Evolutionary conservation across 2,888 invertebrate genomes (phyloP).

Genomic region (Zonitis immaculata): DNA sequence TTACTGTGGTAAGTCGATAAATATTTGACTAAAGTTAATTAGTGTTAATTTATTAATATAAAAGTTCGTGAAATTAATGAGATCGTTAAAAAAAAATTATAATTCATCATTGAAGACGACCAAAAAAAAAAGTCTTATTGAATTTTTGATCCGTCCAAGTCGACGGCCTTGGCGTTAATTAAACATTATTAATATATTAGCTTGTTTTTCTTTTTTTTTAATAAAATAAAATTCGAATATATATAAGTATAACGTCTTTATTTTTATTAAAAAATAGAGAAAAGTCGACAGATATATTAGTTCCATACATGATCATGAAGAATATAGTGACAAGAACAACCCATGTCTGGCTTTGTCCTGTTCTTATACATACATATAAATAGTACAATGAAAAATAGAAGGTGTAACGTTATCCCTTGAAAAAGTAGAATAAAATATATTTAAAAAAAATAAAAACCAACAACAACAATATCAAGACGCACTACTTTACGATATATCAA

Average conservation of each 20-base stretch:
- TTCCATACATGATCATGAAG: constrained; percentile 40
- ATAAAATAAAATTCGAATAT: neutral
- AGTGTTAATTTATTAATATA: too few species aligned
- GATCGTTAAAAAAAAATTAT: neutral
- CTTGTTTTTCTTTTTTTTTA: neutral
- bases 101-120: too few species aligned
- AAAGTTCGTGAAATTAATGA: neutral
- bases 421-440: too few species aligned
- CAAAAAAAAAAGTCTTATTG: too few species aligned
- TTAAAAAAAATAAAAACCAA: too few species aligned
- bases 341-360: constrained; percentile 37
- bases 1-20: too few species aligned
- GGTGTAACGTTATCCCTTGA: constrained; percentile 36
- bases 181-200: neutral
- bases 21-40: too few species aligned
- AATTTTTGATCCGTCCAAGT: too few species aligned
- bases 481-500: neutral
- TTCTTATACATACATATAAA: neutral
- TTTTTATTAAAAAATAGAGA: constrained; percentile 3
- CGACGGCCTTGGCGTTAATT: too few species aligned
- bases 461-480: neutral
- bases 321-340: constrained; percentile 38
- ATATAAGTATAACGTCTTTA: neutral
- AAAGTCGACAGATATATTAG: constrained; percentile 44
- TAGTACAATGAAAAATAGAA: constrained; percentile 33